These are phyloP conservation scores for Mormyrus proboscirostris DNA, from an alignment of 2,797 vertebrate genomes.

Conservation along the genomic window DNA sequence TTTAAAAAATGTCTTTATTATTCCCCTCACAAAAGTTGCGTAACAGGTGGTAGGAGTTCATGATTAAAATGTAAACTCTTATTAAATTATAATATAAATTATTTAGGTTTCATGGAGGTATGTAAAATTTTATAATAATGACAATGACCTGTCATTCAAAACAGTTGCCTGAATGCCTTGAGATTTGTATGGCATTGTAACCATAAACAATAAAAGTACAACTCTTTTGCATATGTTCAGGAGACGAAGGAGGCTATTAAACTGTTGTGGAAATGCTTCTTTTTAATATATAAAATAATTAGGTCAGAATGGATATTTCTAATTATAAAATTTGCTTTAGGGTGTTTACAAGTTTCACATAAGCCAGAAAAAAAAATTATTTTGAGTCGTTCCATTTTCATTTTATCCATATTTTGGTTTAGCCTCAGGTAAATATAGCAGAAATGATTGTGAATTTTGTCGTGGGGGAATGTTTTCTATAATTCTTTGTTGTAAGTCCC, in stretches of 20 bases:
- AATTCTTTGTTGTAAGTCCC: neutral
- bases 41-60: neutral
- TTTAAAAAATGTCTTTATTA: neutral
- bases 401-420: neutral
- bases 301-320: conserved; percentile 4
- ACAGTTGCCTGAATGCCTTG: neutral
- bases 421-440: neutral
- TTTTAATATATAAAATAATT: conserved; percentile 6
- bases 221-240: neutral
- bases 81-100: neutral
- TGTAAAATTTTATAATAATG: neutral
- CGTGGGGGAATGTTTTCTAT: neutral
- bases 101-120: neutral
- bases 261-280: neutral
- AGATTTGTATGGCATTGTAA: neutral
- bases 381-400: neutral
- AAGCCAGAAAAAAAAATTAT: neutral
- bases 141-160: neutral
- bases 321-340: conserved; percentile 12
- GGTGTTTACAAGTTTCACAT: conserved; percentile 2
- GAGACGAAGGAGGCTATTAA: neutral
- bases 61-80: neutral
- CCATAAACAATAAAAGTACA: neutral
- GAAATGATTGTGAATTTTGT: conserved; percentile 2
- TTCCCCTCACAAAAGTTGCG: neutral